phyloP scores from a whole-genome alignment of 1,140 invertebrate genomes.

The Papilio machaon region DNA sequence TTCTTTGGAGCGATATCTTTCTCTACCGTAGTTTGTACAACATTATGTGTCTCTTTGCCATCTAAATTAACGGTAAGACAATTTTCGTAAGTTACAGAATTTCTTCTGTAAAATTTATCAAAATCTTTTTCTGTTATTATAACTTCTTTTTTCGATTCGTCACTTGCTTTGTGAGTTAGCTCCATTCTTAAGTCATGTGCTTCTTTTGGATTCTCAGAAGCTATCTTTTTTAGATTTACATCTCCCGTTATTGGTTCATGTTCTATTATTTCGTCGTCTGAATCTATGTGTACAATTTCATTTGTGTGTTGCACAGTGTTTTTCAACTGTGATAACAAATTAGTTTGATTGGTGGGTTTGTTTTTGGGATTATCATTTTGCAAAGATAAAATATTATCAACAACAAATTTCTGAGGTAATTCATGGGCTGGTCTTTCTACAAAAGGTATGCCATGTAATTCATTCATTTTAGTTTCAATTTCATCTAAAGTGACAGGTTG shows the following conservation, averaged over 20 bases:
- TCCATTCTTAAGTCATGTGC: not conserved
- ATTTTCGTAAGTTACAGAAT: conserved; percentile 75
- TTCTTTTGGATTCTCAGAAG: not conserved
- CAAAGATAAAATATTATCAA: conserved; percentile 46
- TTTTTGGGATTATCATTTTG: conserved; percentile 47
- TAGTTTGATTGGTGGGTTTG: conserved; percentile 57
- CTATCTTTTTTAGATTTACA: conserved; percentile 53
- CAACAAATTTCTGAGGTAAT: conserved; percentile 51
- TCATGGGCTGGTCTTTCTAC: conserved; percentile 65
- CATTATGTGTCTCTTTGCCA: conserved; percentile 64
- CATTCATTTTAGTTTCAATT: conserved; percentile 77
- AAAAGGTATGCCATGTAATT: conserved; percentile 71
- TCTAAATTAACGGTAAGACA: conserved; percentile 71
- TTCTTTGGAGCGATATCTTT: conserved; percentile 61
- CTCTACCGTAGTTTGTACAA: conserved; percentile 66
- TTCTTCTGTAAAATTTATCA: conserved; percentile 77
- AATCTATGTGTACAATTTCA: conserved; percentile 54
- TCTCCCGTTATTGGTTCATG: conserved; percentile 74
- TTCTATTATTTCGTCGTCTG: conserved; percentile 74
- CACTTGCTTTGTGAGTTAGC: conserved; percentile 42
- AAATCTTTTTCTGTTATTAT: conserved; percentile 79
- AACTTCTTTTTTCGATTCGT: conserved; percentile 59
- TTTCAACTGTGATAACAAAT: conserved; percentile 53
- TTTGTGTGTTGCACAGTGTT: conserved; percentile 54
- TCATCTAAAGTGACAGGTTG: conserved; percentile 60